phyloP scores from a whole-genome alignment of 2,797 vertebrate genomes.

The Thunnus albacares region DNA sequence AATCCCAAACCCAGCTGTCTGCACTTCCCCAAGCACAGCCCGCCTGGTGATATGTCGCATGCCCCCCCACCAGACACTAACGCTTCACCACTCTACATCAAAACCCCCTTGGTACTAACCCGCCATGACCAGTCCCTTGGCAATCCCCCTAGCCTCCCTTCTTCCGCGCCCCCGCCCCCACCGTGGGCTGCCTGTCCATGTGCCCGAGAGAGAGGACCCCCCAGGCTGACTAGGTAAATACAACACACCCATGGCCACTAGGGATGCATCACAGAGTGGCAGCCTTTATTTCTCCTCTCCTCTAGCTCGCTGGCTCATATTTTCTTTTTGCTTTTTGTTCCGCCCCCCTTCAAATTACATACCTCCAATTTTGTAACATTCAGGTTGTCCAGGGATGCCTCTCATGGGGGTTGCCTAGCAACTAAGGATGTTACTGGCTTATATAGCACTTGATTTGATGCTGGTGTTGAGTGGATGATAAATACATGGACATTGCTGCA shows the following conservation, averaged over 20 bases:
- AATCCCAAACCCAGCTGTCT: conserved; percentile 89
- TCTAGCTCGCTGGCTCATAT: conserved; percentile 76
- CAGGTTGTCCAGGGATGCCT: conserved; percentile 78
- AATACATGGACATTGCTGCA: conserved; percentile 65
- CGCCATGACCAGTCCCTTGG: conserved; percentile 86
- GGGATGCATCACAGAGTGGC: conserved; percentile 70
- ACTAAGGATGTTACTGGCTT: conserved; percentile 83
- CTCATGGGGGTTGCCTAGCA: conserved; percentile 82
- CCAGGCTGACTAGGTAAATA: conserved; percentile 93
- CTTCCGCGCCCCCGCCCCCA: conserved; percentile 83
- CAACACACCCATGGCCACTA: conserved; percentile 79
- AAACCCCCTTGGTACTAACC: conserved; percentile 88
- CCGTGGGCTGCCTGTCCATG: conserved; percentile 90
- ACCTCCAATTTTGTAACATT: conserved; percentile 82
- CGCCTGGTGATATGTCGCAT: conserved; percentile 81
- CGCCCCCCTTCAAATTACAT: conserved; percentile 70
- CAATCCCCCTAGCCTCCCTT: conserved; percentile 88
- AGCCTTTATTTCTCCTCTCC: conserved; percentile 72
- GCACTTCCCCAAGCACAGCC: conserved; percentile 89
- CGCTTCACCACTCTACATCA: conserved; percentile 88
- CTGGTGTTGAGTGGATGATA: conserved; percentile 69
- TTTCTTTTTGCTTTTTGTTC: conserved; percentile 53
- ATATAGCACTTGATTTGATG: conserved; percentile 62
- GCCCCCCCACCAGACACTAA: conserved; percentile 82
- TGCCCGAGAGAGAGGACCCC: conserved; percentile 91